Evolutionary conservation across 2,113 vertebrate species (phyloP).

Genomic region (Octodon degus): DNA sequence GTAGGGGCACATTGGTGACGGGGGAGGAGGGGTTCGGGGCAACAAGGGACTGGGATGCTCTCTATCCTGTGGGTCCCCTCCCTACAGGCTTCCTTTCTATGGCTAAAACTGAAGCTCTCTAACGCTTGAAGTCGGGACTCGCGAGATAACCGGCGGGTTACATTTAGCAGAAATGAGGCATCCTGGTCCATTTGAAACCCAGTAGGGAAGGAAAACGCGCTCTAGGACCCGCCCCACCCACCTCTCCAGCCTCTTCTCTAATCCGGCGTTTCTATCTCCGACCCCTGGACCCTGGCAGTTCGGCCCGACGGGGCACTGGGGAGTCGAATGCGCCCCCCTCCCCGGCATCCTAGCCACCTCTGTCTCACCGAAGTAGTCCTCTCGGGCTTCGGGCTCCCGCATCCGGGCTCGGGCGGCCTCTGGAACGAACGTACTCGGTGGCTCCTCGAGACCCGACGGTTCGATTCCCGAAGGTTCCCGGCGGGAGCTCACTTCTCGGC

Average conservation of each 20-base stretch:
- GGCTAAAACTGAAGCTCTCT: background rate
- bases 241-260: background rate
- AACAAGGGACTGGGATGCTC: background rate
- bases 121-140: background rate
- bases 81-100: slow-evolving; percentile 15
- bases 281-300: background rate
- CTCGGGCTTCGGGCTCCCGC: slow-evolving; percentile 85
- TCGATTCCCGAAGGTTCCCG: slow-evolving; percentile 74
- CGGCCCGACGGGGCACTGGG: background rate
- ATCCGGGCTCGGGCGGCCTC: slow-evolving; percentile 74
- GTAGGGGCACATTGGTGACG: slow-evolving; percentile 54
- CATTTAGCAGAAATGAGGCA: background rate
- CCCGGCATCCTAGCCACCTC: background rate
- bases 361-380: slow-evolving; percentile 92
- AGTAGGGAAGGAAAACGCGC: background rate
- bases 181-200: background rate
- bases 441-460: slow-evolving; percentile 78
- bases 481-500: slow-evolving; percentile 69
- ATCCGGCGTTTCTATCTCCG: background rate
- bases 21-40: background rate
- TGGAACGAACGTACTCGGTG: slow-evolving; percentile 63
- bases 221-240: background rate
- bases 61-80: background rate
- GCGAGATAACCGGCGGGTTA: background rate
- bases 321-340: background rate